Conservation (phyloP, 2,113 vertebrate species). For the Sinocyclocheilus grahami region DNA sequence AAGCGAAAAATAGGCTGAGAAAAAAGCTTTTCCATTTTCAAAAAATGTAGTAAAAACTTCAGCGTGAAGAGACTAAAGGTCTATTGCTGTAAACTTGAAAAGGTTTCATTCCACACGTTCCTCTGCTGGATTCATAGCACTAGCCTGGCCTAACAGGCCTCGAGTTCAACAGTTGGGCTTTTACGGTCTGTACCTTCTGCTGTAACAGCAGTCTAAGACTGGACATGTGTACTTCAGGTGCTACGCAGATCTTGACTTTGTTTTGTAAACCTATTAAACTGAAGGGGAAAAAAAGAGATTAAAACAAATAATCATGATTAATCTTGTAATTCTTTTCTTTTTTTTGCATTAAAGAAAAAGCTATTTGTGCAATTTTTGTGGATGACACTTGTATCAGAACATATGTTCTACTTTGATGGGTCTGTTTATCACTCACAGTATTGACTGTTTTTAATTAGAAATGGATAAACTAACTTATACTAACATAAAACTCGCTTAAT, state of each 20-base stretch:
- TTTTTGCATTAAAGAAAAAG: background rate
- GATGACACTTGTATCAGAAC: no score
- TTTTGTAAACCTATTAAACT: background rate
- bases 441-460: no score
- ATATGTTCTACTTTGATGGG: no score
- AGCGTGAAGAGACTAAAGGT: conserved; percentile 46
- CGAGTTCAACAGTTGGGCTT: background rate
- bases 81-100: conserved; percentile 55
- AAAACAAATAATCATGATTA: background rate
- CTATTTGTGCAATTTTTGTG: background rate
- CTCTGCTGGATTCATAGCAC: background rate
- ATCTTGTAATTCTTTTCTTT: background rate
- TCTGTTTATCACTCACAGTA: no score
- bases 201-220: background rate
- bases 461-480: no score
- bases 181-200: background rate
- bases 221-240: background rate
- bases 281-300: background rate
- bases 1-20: background rate
- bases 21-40: conserved; percentile 7
- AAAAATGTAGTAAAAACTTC: conserved; percentile 45
- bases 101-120: conserved; percentile 45
- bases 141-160: background rate
- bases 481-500: no score
- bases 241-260: no score